phyloP scores from a whole-genome alignment of 2,888 invertebrate species.

The Rhyacophila evoluta region DNA sequence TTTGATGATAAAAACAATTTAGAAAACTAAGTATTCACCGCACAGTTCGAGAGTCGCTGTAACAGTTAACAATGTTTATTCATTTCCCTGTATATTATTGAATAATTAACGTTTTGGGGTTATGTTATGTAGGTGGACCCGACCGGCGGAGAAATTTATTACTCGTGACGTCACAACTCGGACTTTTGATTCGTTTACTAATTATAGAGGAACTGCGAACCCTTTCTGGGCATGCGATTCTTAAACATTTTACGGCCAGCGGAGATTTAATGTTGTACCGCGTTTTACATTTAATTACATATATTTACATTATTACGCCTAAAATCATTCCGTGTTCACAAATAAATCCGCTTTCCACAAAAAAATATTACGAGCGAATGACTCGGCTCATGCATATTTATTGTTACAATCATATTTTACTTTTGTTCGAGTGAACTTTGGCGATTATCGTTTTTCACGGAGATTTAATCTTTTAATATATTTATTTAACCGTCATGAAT shows the following conservation, averaged over 20 bases:
- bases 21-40: too few relatives aligned
- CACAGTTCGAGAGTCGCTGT: neutral
- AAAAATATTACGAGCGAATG: too few relatives aligned
- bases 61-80: neutral
- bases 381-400: too few relatives aligned
- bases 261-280: neutral
- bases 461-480: too few relatives aligned
- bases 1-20: too few relatives aligned
- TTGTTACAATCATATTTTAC: too few relatives aligned
- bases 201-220: slow-evolving; percentile 1
- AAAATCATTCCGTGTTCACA: neutral
- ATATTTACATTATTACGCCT: slow-evolving; percentile 3
- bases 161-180: slow-evolving; percentile 10
- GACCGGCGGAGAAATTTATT: neutral
- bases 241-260: neutral
- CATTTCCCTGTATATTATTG: slow-evolving; percentile 20
- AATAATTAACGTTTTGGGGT: slow-evolving; percentile 24
- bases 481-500: too few relatives aligned
- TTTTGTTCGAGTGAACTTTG: too few relatives aligned
- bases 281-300: slow-evolving; percentile 12
- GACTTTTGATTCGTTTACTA: slow-evolving; percentile 14
- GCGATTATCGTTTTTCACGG: too few relatives aligned
- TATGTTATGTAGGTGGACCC: neutral
- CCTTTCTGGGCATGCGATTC: slow-evolving; percentile 1
- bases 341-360: too few relatives aligned